phyloP scores from a whole-genome alignment of 2,113 vertebrate species.

The Nesogale talazaci region DNA sequence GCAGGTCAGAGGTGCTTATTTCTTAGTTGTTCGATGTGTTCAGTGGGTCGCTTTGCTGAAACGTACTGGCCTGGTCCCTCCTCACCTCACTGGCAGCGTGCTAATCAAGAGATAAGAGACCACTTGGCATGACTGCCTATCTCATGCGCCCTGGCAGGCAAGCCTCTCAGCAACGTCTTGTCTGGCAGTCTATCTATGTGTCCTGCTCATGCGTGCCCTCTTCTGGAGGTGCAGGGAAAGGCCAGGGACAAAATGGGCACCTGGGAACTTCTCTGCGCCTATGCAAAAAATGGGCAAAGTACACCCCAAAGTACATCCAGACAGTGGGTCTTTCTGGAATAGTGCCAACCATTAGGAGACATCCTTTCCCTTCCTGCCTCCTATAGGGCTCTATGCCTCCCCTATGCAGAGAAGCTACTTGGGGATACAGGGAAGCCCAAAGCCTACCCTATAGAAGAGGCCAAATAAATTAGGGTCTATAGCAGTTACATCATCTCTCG shows the following conservation, averaged over 20 bases:
- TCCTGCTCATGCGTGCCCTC: background rate
- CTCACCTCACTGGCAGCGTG: background rate
- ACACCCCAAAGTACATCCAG: background rate
- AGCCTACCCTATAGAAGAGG: background rate
- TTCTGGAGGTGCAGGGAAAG: background rate
- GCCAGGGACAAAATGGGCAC: background rate
- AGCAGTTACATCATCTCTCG: too few relatives aligned
- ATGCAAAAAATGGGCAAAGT: background rate
- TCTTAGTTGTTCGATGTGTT: background rate
- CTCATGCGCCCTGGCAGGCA: background rate
- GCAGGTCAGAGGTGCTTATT: background rate
- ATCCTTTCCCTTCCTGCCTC: background rate
- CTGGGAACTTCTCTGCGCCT: constrained; percentile 18
- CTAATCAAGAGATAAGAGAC: background rate
- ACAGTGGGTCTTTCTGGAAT: background rate
- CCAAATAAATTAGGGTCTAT: background rate
- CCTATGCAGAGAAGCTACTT: background rate
- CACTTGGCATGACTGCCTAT: background rate
- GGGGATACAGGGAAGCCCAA: background rate
- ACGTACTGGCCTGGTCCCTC: background rate
- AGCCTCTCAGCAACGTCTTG: background rate
- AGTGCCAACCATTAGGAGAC: background rate
- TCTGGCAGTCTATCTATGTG: background rate
- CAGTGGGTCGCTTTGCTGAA: background rate
- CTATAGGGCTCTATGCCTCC: background rate